Evolutionary conservation across 2,888 invertebrate species (phyloP).

Genomic region (Onthophagus sagittarius): DNA sequence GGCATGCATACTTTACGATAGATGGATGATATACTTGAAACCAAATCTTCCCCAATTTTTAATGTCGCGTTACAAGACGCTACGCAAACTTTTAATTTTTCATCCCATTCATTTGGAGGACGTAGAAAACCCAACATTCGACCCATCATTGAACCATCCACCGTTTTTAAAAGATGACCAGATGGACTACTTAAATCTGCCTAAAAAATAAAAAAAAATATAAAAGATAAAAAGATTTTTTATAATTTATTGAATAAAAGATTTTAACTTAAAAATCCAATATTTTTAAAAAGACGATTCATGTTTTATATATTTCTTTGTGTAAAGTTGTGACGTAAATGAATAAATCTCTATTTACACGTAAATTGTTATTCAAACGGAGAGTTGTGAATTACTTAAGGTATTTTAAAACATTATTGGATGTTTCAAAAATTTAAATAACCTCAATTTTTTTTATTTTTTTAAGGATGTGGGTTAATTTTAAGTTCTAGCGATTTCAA

Average conservation of each 20-base stretch:
- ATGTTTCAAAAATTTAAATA: background rate
- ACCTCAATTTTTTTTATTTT: too few species aligned
- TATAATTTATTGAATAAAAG: background rate
- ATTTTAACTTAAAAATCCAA: too few species aligned
- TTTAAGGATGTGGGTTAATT: too few species aligned
- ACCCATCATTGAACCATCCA: constrained; percentile 72
- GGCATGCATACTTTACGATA: constrained; percentile 64
- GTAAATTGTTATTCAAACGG: background rate
- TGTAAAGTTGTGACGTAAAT: background rate
- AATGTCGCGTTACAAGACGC: constrained; percentile 73
- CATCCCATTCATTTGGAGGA: constrained; percentile 73
- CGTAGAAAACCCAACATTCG: constrained; percentile 78
- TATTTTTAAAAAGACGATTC: too few species aligned
- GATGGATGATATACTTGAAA: constrained; percentile 58
- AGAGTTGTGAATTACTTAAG: background rate
- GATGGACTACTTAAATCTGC: constrained; percentile 72
- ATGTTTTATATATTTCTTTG: too few species aligned
- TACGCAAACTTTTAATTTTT: constrained; percentile 72
- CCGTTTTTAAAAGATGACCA: constrained; percentile 61
- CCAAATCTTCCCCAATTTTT: constrained; percentile 55
- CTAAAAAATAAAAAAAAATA: constrained; percentile 27
- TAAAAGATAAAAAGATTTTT: background rate
- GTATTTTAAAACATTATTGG: background rate
- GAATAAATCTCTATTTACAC: background rate
- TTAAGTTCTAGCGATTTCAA: too few species aligned